These are phyloP conservation scores for Stenopsyche tienmushanensis DNA, from an alignment of 1,140 invertebrate genomes.

Conservation along the genomic window DNA sequence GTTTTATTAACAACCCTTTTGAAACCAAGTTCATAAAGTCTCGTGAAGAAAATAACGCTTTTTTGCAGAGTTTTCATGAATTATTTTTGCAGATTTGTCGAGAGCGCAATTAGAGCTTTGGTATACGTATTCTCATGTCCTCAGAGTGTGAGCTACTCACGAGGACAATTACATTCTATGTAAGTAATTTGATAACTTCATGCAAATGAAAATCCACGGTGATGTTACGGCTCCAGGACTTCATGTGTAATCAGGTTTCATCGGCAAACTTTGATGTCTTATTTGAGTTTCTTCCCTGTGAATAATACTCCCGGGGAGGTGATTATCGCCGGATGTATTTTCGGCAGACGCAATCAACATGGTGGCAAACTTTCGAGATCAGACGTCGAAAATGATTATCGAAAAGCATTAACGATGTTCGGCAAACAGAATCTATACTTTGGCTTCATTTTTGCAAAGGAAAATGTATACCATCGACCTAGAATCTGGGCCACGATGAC, in stretches of 20 bases:
- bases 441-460: no score
- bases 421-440: no score
- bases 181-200: conserved; percentile 4
- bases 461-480: no score
- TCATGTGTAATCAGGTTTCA: conserved; percentile 10
- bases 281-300: conserved; percentile 7
- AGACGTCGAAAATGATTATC: not conserved
- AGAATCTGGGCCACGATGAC: no score
- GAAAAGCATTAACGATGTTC: not conserved
- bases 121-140: conserved; percentile 3
- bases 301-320: conserved; percentile 3
- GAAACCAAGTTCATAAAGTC: no score
- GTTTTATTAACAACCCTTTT: no score
- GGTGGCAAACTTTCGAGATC: not conserved
- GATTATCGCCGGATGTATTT: not conserved
- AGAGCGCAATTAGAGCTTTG: not conserved
- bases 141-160: not conserved
- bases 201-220: conserved; percentile 6
- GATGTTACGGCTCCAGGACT: not conserved
- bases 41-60: no score
- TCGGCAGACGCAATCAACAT: not conserved
- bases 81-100: not conserved
- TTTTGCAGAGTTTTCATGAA: not conserved
- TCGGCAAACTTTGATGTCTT: conserved; percentile 12
- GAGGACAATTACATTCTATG: not conserved